Conservation (phyloP, 2,113 vertebrate species). For the Rostratula benghalensis region DNA sequence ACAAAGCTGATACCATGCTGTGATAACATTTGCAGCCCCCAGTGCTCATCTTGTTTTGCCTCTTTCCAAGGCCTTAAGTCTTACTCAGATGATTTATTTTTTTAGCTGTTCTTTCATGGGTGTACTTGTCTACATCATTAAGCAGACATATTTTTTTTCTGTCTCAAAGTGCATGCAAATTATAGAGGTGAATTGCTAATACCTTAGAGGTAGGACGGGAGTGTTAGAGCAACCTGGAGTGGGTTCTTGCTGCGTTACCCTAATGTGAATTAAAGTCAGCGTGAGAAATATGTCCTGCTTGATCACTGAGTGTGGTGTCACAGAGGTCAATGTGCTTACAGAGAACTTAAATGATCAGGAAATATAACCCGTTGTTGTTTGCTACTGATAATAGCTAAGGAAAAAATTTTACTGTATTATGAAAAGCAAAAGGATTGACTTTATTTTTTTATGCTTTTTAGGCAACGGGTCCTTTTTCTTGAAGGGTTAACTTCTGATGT, state of each 20-base stretch:
- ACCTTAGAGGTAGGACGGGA: background rate
- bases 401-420: background rate
- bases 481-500: background rate
- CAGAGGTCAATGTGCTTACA: background rate
- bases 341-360: background rate
- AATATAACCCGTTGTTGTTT: background rate
- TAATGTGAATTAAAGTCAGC: background rate
- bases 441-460: background rate
- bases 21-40: background rate
- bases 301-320: background rate
- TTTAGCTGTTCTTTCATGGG: background rate
- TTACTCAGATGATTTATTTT: background rate
- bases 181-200: background rate
- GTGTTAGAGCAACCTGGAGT: background rate
- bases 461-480: background rate
- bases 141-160: background rate
- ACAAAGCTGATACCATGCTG: background rate
- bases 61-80: background rate
- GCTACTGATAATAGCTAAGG: background rate
- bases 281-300: background rate
- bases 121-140: background rate
- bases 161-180: background rate
- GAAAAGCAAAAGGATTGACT: fast-evolving
- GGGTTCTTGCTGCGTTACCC: background rate
- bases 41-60: background rate